A percentile compares a stretch with the other conserved stretches of the same genome.
These are phyloP conservation scores for Adineta ricciae DNA, from an alignment of 2,888 invertebrate genomes.

Conservation along the genomic window DNA sequence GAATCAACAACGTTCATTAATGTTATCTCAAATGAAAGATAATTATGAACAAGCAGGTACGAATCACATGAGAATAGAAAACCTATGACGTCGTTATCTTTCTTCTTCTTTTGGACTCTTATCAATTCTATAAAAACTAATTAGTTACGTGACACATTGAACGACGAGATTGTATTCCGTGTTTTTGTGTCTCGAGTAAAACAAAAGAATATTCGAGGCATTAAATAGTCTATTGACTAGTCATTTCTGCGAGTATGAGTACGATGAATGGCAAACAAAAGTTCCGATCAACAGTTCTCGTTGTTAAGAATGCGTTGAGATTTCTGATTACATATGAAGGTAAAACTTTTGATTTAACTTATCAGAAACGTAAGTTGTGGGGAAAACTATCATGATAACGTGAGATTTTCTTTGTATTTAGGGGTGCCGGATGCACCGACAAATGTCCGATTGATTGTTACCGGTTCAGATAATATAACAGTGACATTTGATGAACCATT, in stretches of 20 bases:
- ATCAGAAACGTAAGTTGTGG: background rate
- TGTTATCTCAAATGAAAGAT: background rate
- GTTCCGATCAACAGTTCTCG: background rate
- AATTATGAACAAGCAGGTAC: constrained; percentile 22
- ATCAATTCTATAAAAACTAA: background rate
- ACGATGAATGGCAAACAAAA: background rate
- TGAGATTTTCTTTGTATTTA: background rate
- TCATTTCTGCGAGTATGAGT: background rate
- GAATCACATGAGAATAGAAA: background rate
- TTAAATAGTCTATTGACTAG: background rate
- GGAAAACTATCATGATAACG: background rate
- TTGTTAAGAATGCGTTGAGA: background rate
- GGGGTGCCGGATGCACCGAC: constrained; percentile 64
- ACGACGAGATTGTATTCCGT: background rate
- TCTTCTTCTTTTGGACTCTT: background rate
- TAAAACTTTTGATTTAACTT: background rate
- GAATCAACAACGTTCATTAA: background rate
- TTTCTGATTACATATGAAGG: background rate
- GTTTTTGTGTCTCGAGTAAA: background rate
- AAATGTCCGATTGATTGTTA: constrained; percentile 64
- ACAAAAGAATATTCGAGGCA: background rate
- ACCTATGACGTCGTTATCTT: background rate
- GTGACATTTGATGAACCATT: constrained; percentile 64
- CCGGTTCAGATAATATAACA: constrained; percentile 60
- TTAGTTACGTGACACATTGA: background rate